phyloP scores from a whole-genome alignment of 2,797 vertebrate species.

The Halcyon badia region DNA sequence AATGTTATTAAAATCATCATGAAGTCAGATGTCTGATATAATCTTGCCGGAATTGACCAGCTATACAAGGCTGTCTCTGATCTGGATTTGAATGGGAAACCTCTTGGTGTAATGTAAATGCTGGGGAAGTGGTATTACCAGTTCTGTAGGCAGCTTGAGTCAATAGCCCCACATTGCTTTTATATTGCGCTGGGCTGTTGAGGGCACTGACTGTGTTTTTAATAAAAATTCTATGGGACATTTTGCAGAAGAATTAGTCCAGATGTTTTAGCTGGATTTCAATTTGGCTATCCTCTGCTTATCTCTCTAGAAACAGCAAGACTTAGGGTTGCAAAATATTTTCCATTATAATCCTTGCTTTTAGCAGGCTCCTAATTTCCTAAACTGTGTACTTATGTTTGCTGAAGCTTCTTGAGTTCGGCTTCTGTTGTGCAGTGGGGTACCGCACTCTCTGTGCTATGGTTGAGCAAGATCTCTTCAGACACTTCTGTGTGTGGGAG shows the following conservation, averaged over 20 bases:
- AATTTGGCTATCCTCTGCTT: constrained; percentile 30
- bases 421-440: constrained; percentile 7
- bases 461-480: constrained; percentile 14
- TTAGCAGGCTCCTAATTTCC: constrained; percentile 17
- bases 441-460: not conserved
- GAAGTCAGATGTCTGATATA: not conserved
- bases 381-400: not conserved
- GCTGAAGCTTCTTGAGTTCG: not conserved
- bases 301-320: constrained; percentile 63
- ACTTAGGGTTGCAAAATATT: constrained; percentile 51
- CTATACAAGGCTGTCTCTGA: not conserved
- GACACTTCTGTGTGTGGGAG: not conserved
- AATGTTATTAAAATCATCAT: not conserved
- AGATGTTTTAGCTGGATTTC: constrained; percentile 39
- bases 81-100: not conserved
- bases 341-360: constrained; percentile 53
- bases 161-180: not conserved
- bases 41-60: not conserved
- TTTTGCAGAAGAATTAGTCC: constrained; percentile 21
- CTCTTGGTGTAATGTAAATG: not conserved
- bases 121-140: not conserved
- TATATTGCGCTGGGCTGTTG: not conserved
- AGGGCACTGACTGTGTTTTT: not conserved
- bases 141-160: constrained; percentile 16
- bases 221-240: not conserved